These are phyloP conservation scores for Lutraria rhynchaena DNA, from an alignment of 1,140 invertebrate species.

Conservation along the genomic window DNA sequence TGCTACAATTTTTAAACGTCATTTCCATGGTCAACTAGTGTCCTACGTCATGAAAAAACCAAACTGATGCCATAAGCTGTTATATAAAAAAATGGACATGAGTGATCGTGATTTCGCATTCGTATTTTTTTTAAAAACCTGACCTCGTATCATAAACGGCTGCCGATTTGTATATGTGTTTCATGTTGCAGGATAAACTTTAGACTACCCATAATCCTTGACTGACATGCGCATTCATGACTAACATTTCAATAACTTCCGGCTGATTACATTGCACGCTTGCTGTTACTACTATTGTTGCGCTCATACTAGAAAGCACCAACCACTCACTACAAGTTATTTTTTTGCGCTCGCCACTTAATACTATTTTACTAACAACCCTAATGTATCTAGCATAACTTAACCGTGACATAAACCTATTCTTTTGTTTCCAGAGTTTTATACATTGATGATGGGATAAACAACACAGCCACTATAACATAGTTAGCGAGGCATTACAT, in stretches of 20 bases:
- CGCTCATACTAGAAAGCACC: slow-evolving; percentile 63
- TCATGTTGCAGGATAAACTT: slow-evolving; percentile 10
- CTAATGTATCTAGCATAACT: neutral
- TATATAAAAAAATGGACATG: slow-evolving; percentile 9
- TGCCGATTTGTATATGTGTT: slow-evolving; percentile 22
- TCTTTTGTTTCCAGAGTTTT: slow-evolving; percentile 73
- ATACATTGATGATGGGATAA: slow-evolving; percentile 74
- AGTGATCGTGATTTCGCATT: slow-evolving; percentile 4
- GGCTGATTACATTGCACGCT: slow-evolving; percentile 23
- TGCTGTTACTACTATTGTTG: slow-evolving; percentile 19
- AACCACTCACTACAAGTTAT: slow-evolving; percentile 34
- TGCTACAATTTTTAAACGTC: slow-evolving; percentile 36
- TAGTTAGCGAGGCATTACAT: neutral
- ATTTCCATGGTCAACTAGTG: slow-evolving; percentile 45
- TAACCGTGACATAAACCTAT: slow-evolving; percentile 58
- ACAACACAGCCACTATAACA: neutral
- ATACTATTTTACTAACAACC: slow-evolving; percentile 8
- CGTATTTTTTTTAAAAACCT: neutral
- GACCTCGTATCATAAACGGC: slow-evolving; percentile 25
- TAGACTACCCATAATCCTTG: slow-evolving; percentile 5
- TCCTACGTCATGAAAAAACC: slow-evolving; percentile 16
- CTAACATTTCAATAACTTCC: slow-evolving; percentile 15
- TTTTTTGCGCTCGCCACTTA: slow-evolving; percentile 49
- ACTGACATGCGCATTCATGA: slow-evolving; percentile 7
- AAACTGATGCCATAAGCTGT: slow-evolving; percentile 5